A percentile compares a stretch with the other conserved stretches of the same genome.
Evolutionary conservation across 37 sponge, comb jelly and placozoan genomes (phyloP).

Genomic region (Mnemiopsis leidyi): DNA sequence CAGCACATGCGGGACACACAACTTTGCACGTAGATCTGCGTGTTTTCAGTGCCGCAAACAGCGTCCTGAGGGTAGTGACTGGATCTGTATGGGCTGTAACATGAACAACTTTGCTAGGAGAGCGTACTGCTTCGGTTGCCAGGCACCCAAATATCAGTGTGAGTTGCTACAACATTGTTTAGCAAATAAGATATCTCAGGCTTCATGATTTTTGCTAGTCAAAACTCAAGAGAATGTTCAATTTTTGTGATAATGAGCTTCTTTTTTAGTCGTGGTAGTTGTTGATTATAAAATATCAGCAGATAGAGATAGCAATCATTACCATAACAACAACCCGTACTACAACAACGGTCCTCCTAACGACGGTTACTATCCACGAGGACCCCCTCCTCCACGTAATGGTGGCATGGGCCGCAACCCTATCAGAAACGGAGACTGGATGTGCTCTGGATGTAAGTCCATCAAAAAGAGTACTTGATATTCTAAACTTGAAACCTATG

Average conservation of each 20-base stretch:
- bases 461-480: no score
- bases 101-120: conserved; percentile 46
- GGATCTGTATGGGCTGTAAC: conserved; percentile 1
- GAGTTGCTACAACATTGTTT: no score
- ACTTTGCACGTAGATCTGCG: conserved; percentile 55
- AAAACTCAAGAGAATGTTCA: no score
- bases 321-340: not conserved
- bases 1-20: conserved; percentile 50
- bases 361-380: not conserved
- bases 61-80: conserved; percentile 28
- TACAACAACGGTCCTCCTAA: not conserved
- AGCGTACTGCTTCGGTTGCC: conserved; percentile 36
- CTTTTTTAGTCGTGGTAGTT: no score
- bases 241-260: no score
- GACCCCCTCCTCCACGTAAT: not conserved
- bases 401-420: not conserved
- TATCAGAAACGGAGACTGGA: conserved; percentile 59
- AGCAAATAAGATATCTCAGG: no score
- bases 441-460: conserved; percentile 25
- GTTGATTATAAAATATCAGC: not conserved
- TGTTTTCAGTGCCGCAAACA: conserved; percentile 65
- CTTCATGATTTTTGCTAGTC: no score
- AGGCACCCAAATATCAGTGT: conserved; percentile 13
- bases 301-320: not conserved
- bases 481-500: no score